Evolutionary conservation across 2,888 invertebrate genomes (phyloP).

Genomic region (Oscheius sp.): DNA sequence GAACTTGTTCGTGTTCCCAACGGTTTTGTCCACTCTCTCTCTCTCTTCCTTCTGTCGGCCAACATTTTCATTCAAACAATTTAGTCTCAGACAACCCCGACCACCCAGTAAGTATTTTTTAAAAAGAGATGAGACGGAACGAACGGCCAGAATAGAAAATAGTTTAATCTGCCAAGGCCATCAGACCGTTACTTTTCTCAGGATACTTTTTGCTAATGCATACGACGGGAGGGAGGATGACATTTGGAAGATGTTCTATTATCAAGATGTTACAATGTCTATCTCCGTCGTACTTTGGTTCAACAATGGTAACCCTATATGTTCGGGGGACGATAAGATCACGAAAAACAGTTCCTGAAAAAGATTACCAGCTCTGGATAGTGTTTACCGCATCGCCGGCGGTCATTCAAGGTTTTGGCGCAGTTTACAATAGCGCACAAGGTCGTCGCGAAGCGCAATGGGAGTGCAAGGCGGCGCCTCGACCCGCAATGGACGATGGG

Average conservation of each 20-base stretch:
- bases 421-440: conserved; percentile 37
- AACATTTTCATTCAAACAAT: neutral
- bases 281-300: neutral
- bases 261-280: conserved; percentile 29
- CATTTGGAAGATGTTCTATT: neutral
- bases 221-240: conserved; percentile 5
- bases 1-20: conserved; percentile 15
- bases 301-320: neutral
- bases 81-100: neutral
- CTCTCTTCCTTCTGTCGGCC: neutral
- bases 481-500: conserved; percentile 28
- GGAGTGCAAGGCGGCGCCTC: conserved; percentile 35
- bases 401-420: conserved; percentile 39
- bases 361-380: conserved; percentile 30
- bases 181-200: conserved; percentile 1
- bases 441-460: conserved; percentile 35
- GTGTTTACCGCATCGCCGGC: conserved; percentile 32
- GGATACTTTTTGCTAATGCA: conserved; percentile 5
- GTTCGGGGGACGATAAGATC: neutral
- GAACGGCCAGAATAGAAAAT: too few species aligned
- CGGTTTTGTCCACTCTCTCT: conserved; percentile 28
- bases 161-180: neutral
- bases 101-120: conserved; percentile 6
- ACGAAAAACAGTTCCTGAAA: neutral
- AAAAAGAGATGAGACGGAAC: too few species aligned